Conservation (phyloP, 2,797 vertebrate genomes). For the Eospalax fontanierii region DNA sequence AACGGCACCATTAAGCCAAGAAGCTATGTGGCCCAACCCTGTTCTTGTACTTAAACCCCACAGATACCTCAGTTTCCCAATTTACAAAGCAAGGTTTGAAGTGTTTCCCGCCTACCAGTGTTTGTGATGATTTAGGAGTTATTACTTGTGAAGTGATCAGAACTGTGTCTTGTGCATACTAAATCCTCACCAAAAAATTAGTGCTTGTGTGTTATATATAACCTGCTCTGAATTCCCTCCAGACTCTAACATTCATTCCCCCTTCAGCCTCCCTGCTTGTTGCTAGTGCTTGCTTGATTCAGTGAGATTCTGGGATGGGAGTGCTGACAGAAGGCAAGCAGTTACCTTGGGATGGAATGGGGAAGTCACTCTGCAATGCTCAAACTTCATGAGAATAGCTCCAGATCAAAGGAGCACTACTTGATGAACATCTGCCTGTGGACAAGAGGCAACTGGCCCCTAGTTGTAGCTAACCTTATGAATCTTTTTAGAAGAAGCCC, state of each 20-base stretch:
- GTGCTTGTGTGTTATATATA: neutral
- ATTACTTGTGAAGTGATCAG: neutral
- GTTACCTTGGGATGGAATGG: neutral
- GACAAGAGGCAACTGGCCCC: neutral
- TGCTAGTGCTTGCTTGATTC: neutral
- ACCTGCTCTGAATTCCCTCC: neutral
- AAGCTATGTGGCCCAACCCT: neutral
- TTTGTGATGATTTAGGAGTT: constrained; percentile 2
- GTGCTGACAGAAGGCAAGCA: neutral
- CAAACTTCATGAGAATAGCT: neutral
- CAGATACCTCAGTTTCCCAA: constrained; percentile 26
- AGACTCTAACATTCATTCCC: neutral
- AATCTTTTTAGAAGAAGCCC: neutral
- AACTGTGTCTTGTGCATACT: neutral
- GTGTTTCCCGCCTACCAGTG: neutral
- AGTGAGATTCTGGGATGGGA: neutral
- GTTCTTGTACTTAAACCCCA: neutral
- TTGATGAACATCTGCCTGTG: neutral
- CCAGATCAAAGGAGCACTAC: neutral
- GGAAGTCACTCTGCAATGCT: neutral
- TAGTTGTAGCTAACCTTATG: neutral
- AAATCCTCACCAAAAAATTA: constrained; percentile 18
- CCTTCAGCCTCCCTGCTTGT: neutral
- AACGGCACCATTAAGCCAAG: neutral
- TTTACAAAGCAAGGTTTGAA: neutral